Evolutionary conservation across 2,888 invertebrate species (phyloP).

Genomic region (Yponomeuta sedellus): DNA sequence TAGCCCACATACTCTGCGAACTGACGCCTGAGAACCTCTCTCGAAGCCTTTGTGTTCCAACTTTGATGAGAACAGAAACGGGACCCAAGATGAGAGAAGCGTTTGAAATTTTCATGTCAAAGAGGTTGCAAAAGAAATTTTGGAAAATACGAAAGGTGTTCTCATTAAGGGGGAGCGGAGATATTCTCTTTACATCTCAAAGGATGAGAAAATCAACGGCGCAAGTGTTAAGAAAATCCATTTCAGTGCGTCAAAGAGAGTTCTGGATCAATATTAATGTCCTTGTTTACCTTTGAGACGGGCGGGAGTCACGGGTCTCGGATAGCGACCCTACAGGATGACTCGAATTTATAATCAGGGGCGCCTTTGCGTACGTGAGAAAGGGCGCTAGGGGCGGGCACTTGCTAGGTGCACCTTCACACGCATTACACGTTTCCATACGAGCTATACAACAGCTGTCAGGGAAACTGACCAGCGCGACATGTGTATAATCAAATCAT

Average conservation of each 20-base stretch:
- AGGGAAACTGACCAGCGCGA: slow-evolving; percentile 46
- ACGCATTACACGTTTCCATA: slow-evolving; percentile 56
- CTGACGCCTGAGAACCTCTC: background rate
- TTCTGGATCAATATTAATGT: slow-evolving; percentile 70
- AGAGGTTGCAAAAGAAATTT: slow-evolving; percentile 27
- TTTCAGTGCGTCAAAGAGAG: slow-evolving; percentile 63
- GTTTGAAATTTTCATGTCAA: slow-evolving; percentile 36
- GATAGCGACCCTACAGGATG: slow-evolving; percentile 54
- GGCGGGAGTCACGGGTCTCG: slow-evolving; percentile 42
- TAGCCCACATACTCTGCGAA: slow-evolving; percentile 10
- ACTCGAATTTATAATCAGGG: slow-evolving; percentile 68
- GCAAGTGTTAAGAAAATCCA: slow-evolving; percentile 50
- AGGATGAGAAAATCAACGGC: slow-evolving; percentile 50
- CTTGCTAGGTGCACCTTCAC: slow-evolving; percentile 64
- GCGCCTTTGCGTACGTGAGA: slow-evolving; percentile 65
- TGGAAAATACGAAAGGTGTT: slow-evolving; percentile 26
- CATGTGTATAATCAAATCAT: slow-evolving; percentile 59
- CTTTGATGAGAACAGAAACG: slow-evolving; percentile 3
- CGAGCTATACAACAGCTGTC: slow-evolving; percentile 52
- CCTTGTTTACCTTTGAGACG: slow-evolving; percentile 68
- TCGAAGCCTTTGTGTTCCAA: slow-evolving; percentile 1
- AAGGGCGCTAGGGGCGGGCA: slow-evolving; percentile 57
- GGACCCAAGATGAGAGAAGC: background rate
- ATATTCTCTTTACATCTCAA: slow-evolving; percentile 48
- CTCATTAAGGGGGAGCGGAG: slow-evolving; percentile 11